Conservation (phyloP, 1,140 invertebrate genomes). For the Drosophila asahinai region DNA sequence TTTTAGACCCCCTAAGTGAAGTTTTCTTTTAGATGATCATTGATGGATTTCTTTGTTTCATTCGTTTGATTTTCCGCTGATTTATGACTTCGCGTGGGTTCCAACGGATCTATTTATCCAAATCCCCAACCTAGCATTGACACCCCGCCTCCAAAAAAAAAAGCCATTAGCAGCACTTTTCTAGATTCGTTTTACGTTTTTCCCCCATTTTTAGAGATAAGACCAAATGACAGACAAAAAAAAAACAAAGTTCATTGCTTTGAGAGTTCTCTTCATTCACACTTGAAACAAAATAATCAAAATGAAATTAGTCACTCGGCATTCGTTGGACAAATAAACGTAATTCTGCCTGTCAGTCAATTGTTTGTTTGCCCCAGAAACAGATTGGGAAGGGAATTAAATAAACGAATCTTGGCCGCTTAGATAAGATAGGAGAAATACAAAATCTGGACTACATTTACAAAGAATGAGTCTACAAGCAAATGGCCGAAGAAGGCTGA, state of each 20-base stretch:
- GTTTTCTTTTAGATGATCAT: slow-evolving; percentile 17
- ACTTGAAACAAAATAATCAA: slow-evolving; percentile 48
- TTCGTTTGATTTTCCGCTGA: slow-evolving; percentile 41
- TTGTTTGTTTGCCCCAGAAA: slow-evolving; percentile 40
- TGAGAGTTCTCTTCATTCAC: slow-evolving; percentile 15
- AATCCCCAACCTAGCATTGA: slow-evolving; percentile 20
- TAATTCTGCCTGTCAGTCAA: slow-evolving; percentile 28
- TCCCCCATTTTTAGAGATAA: slow-evolving; percentile 30
- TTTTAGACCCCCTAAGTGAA: slow-evolving; percentile 4
- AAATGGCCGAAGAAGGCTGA: neutral
- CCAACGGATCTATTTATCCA: slow-evolving; percentile 21
- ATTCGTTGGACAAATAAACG: slow-evolving; percentile 41
- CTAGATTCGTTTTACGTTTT: slow-evolving; percentile 26
- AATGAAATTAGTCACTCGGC: slow-evolving; percentile 48
- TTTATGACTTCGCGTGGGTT: slow-evolving; percentile 40
- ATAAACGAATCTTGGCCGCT: slow-evolving; percentile 18
- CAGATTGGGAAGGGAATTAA: slow-evolving; percentile 21
- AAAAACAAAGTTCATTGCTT: slow-evolving; percentile 43
- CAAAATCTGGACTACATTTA: slow-evolving; percentile 12
- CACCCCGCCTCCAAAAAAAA: slow-evolving; percentile 14
- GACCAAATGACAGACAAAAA: slow-evolving; percentile 16
- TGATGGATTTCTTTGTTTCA: slow-evolving; percentile 33
- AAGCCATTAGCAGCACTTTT: slow-evolving; percentile 45
- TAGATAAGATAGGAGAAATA: slow-evolving; percentile 28
- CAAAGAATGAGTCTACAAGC: neutral